Percentiles rank a stretch among this genome's conserved stretches.
phyloP scores from a whole-genome alignment of 1,140 invertebrate species.

The Drosophila repleta region DNA sequence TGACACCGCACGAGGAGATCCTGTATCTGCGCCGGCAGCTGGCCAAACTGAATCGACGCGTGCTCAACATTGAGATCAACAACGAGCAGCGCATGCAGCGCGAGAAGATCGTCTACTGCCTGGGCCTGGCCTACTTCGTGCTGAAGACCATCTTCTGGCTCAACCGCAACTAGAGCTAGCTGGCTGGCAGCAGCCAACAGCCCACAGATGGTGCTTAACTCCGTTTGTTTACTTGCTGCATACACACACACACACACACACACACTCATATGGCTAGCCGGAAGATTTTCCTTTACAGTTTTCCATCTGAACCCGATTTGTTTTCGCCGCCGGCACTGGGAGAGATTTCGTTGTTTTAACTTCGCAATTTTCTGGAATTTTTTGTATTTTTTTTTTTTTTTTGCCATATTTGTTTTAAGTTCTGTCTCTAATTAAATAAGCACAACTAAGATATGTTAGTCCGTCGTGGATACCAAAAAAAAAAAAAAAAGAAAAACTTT shows the following conservation, averaged over 20 bases:
- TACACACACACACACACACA: slow-evolving; percentile 25
- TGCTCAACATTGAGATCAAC: slow-evolving; percentile 93
- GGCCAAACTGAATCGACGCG: slow-evolving; percentile 92
- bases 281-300: slow-evolving; percentile 25
- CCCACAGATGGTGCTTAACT: slow-evolving; percentile 39
- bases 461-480: slow-evolving; percentile 48
- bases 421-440: slow-evolving; percentile 68
- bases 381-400: slow-evolving; percentile 38
- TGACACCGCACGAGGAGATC: slow-evolving; percentile 90
- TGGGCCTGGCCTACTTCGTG: slow-evolving; percentile 92
- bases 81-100: slow-evolving; percentile 91
- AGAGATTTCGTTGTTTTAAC: slow-evolving; percentile 21
- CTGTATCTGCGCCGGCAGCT: slow-evolving; percentile 92
- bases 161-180: slow-evolving; percentile 86
- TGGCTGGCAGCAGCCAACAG: not conserved
- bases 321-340: not conserved
- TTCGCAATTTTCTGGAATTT: slow-evolving; percentile 9
- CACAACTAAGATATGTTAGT: slow-evolving; percentile 56
- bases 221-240: slow-evolving; percentile 38
- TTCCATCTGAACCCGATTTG: not conserved
- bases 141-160: slow-evolving; percentile 94
- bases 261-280: not conserved
- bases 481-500: slow-evolving; percentile 10
- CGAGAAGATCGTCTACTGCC: slow-evolving; percentile 91
- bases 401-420: slow-evolving; percentile 72